These are phyloP conservation scores for Cranoglanis bouderius DNA, from an alignment of 2,113 vertebrate genomes.

Conservation along the genomic window DNA sequence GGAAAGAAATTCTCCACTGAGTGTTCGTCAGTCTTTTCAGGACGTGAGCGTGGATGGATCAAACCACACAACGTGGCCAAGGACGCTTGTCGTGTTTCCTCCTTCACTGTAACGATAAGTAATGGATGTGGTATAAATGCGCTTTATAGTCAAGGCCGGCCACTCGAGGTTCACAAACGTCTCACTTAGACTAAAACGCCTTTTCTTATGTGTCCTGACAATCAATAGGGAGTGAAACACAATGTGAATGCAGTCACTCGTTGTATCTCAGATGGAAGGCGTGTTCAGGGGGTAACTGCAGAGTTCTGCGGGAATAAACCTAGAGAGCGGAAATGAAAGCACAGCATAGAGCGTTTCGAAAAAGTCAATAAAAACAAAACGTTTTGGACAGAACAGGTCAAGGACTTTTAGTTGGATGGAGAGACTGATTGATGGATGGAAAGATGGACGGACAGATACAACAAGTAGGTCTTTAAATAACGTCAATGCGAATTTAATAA, in stretches of 20 bases:
- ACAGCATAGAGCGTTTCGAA: background rate
- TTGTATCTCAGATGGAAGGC: background rate
- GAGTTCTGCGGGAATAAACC: too few relatives aligned
- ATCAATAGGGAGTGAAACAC: background rate
- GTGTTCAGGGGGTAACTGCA: background rate
- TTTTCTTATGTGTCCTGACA: background rate
- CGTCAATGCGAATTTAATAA: too few relatives aligned
- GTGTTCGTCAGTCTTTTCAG: background rate
- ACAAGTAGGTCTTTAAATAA: background rate
- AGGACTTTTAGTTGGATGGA: background rate
- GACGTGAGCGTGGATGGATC: background rate
- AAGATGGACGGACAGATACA: too few relatives aligned
- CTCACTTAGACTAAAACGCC: background rate
- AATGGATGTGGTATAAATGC: background rate
- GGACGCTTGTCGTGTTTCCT: background rate
- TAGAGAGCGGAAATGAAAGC: background rate
- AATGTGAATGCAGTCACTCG: background rate
- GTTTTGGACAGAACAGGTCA: background rate
- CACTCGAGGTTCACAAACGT: background rate
- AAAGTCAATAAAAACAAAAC: background rate
- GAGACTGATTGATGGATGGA: background rate
- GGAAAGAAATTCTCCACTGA: too few relatives aligned
- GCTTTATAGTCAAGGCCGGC: background rate
- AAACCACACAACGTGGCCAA: background rate
- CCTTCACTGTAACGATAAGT: background rate